phyloP scores from a whole-genome alignment of 2,797 vertebrate genomes.

The Intellagama lesueurii region DNA sequence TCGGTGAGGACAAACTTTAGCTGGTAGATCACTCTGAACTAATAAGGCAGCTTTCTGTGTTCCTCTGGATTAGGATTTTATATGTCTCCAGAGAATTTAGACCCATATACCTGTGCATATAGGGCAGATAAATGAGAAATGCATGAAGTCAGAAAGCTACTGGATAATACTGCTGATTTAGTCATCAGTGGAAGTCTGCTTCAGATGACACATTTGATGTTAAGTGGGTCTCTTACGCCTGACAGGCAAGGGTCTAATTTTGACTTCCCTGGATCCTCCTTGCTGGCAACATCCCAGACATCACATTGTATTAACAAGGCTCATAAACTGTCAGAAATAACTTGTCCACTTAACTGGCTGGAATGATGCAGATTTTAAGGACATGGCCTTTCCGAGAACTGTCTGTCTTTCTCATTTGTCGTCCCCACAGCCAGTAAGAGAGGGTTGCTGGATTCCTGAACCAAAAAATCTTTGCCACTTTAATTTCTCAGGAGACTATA shows the following conservation, averaged over 20 bases:
- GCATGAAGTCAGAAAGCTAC: conserved; percentile 30
- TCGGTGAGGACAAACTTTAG: neutral
- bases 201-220: conserved; percentile 53
- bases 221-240: conserved; percentile 64
- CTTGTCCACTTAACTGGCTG: conserved; percentile 67
- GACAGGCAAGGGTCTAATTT: conserved; percentile 67
- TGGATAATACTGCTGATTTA: conserved; percentile 39
- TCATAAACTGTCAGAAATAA: conserved; percentile 73
- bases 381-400: conserved; percentile 68
- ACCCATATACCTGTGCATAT: conserved; percentile 16
- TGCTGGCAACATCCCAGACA: conserved; percentile 72
- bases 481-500: conserved; percentile 16
- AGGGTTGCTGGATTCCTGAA: conserved; percentile 59
- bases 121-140: conserved; percentile 23
- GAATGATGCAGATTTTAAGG: conserved; percentile 65
- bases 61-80: neutral
- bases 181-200: conserved; percentile 17
- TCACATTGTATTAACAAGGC: conserved; percentile 75
- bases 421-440: conserved; percentile 44
- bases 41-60: neutral
- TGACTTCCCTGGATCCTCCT: conserved; percentile 63
- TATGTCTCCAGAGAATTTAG: neutral
- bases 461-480: conserved; percentile 52
- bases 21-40: neutral
- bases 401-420: conserved; percentile 50